Percentiles rank a stretch among this genome's conserved stretches.
Evolutionary conservation across 2,797 vertebrate species (phyloP).

Genomic region (Alfaro cultratus): DNA sequence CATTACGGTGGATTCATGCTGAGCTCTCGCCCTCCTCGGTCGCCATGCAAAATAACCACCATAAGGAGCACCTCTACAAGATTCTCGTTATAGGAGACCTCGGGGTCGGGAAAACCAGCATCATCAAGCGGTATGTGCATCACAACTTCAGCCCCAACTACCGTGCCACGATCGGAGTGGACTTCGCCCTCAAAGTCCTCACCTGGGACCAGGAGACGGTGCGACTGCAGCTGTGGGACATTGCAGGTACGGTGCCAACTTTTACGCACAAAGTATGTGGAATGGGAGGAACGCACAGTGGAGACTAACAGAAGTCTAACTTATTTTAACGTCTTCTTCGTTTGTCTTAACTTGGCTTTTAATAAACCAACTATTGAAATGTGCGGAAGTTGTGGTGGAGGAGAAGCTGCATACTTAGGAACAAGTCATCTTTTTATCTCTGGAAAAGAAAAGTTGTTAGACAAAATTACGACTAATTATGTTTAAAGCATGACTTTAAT

Average conservation of each 20-base stretch:
- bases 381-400: neutral
- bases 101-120: slow-evolving; percentile 98
- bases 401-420: neutral
- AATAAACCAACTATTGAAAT: neutral
- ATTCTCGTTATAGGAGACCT: slow-evolving; percentile 97
- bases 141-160: slow-evolving; percentile 98
- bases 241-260: slow-evolving; percentile 85
- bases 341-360: neutral
- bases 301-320: neutral
- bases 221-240: slow-evolving; percentile 96
- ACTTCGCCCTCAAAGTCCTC: slow-evolving; percentile 97
- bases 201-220: slow-evolving; percentile 96
- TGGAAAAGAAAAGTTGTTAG: neutral
- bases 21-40: slow-evolving; percentile 66
- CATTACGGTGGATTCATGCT: slow-evolving; percentile 71
- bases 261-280: slow-evolving; percentile 21
- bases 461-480: neutral
- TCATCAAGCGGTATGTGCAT: slow-evolving; percentile 98
- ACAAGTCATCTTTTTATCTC: neutral
- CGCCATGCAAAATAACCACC: slow-evolving; percentile 91
- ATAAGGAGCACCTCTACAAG: slow-evolving; percentile 95
- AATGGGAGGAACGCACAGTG: neutral
- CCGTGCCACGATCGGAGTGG: slow-evolving; percentile 91
- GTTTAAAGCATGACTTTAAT: neutral
- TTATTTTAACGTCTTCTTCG: neutral